Evolutionary conservation across 2,113 vertebrate genomes (phyloP).

Genomic region (Motacilla tschutschensis): DNA sequence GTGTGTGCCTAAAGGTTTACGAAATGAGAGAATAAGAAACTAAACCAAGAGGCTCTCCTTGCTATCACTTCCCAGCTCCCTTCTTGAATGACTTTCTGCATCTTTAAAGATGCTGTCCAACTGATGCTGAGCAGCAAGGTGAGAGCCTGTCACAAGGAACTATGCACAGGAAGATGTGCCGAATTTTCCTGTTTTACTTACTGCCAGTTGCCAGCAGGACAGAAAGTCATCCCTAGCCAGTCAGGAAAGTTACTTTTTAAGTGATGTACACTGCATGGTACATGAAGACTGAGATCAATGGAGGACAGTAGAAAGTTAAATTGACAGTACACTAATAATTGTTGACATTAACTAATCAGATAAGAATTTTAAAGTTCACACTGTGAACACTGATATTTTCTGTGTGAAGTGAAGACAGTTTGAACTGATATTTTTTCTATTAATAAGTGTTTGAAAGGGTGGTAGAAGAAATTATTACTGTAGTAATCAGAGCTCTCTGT

Average conservation of each 20-base stretch:
- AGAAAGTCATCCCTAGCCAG: background rate
- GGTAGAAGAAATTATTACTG: slow-evolving; percentile 68
- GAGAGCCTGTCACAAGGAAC: background rate
- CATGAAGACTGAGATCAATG: background rate
- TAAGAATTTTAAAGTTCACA: slow-evolving; percentile 44
- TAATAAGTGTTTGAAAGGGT: slow-evolving; percentile 68
- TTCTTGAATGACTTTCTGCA: background rate
- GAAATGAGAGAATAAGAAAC: background rate
- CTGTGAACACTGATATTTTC: slow-evolving; percentile 36
- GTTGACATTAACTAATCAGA: slow-evolving; percentile 30
- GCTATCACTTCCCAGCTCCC: background rate
- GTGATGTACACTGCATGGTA: background rate
- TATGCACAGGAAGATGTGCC: background rate
- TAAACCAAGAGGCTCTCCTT: background rate
- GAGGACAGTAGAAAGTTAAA: background rate
- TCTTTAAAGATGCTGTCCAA: background rate
- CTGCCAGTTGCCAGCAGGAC: background rate
- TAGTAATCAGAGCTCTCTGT: slow-evolving; percentile 73
- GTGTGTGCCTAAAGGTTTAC: background rate
- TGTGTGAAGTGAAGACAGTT: slow-evolving; percentile 41
- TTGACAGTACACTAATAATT: background rate
- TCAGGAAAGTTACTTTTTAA: background rate
- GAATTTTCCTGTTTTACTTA: background rate
- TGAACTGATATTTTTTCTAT: slow-evolving; percentile 39
- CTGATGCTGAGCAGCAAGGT: background rate